Conservation (phyloP, 1,140 invertebrate genomes). For the Drosophila kohkoa region DNA sequence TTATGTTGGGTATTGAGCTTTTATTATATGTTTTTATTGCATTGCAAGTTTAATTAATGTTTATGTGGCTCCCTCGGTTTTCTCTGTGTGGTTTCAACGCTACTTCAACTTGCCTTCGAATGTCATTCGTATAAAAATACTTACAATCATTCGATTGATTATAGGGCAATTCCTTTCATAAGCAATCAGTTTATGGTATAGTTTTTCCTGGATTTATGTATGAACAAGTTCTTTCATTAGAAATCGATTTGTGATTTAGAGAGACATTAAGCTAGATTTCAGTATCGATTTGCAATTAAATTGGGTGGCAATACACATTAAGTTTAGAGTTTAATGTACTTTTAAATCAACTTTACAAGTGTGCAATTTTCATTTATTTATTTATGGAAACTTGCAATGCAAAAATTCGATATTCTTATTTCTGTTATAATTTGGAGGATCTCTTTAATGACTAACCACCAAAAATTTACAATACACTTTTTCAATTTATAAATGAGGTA, state of each 20-base stretch:
- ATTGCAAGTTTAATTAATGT: slow-evolving; percentile 56
- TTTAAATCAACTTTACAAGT: too few relatives aligned
- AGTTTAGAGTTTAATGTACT: too few relatives aligned
- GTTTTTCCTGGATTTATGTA: background rate
- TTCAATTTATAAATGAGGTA: too few relatives aligned
- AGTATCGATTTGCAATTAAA: background rate
- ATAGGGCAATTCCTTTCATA: background rate
- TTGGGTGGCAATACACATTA: background rate
- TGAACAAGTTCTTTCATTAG: background rate
- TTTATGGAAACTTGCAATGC: too few relatives aligned
- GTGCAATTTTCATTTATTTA: too few relatives aligned
- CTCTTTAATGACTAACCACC: too few relatives aligned
- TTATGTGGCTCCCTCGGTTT: slow-evolving; percentile 20
- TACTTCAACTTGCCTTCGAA: background rate
- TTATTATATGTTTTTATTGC: slow-evolving; percentile 60
- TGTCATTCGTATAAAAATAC: background rate
- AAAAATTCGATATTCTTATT: too few relatives aligned
- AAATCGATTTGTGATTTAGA: background rate
- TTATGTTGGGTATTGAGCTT: slow-evolving; percentile 54
- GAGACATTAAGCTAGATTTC: background rate
- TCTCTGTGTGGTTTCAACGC: background rate
- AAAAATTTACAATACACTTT: too few relatives aligned
- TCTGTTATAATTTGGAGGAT: too few relatives aligned
- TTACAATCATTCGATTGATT: slow-evolving; percentile 6
- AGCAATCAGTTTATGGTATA: background rate